phyloP scores from a whole-genome alignment of 1,140 invertebrate genomes.

The Pachypeltis micranthus region DNA sequence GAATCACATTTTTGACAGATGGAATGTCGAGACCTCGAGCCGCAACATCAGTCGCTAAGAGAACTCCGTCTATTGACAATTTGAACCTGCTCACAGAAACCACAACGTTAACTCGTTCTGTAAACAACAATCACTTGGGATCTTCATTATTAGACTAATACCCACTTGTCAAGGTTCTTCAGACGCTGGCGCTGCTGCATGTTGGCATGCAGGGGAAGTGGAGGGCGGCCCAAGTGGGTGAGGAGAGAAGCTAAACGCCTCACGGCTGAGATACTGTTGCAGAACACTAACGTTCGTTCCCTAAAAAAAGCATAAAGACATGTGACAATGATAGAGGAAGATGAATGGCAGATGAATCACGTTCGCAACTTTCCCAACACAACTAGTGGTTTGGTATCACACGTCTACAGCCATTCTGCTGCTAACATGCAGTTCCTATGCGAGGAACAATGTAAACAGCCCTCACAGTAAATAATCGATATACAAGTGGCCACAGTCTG shows the following conservation, averaged over 20 bases:
- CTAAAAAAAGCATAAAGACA: too few species aligned
- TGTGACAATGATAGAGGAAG: too few species aligned
- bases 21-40: constrained; percentile 93
- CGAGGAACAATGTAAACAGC: too few species aligned
- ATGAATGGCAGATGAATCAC: too few species aligned
- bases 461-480: too few species aligned
- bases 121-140: not conserved
- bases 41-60: constrained; percentile 98
- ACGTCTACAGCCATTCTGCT: too few species aligned
- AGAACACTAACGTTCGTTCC: constrained; percentile 90
- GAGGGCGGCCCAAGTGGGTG: constrained; percentile 52
- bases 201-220: constrained; percentile 80
- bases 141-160: not conserved
- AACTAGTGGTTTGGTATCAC: too few species aligned
- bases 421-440: too few species aligned
- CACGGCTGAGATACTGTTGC: constrained; percentile 92
- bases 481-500: too few species aligned
- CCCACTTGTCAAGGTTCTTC: constrained; percentile 78
- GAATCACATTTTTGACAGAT: constrained; percentile 85
- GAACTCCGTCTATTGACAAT: constrained; percentile 53
- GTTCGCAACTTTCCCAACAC: too few species aligned
- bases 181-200: constrained; percentile 91
- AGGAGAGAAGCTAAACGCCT: constrained; percentile 72
- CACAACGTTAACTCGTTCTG: not conserved
- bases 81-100: constrained; percentile 54